Percentiles rank a stretch among this genome's conserved stretches.
Conservation (phyloP, 2,113 vertebrate species). For the Rhizomys pruinosus region DNA sequence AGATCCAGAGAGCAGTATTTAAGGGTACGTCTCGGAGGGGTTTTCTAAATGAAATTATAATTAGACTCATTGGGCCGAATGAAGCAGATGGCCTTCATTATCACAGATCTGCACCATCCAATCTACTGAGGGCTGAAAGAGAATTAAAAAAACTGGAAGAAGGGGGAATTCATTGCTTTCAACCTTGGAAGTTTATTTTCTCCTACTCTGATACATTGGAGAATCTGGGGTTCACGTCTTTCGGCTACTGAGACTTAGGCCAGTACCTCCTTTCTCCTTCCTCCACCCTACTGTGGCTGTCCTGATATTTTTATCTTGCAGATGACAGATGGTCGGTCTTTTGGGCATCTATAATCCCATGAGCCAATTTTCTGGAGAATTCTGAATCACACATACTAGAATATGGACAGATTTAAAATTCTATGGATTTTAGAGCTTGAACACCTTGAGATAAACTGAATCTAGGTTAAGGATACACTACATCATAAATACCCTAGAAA, state of each 20-base stretch:
- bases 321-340: background rate
- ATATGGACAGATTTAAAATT: background rate
- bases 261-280: background rate
- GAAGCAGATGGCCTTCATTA: background rate
- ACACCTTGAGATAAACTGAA: background rate
- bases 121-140: background rate
- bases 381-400: no score
- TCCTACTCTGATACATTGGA: background rate
- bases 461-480: background rate
- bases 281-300: no score
- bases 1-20: background rate
- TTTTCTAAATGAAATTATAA: background rate
- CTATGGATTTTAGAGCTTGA: background rate
- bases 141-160: background rate
- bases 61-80: background rate
- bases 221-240: background rate
- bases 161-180: no score
- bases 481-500: background rate
- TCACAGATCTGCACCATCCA: background rate
- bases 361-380: no score
- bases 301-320: background rate
- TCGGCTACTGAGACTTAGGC: background rate
- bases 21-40: background rate
- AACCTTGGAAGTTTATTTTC: background rate
- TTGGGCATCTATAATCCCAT: background rate